Conservation (phyloP, 2,888 invertebrate genomes). For the Epinotia bilunana region DNA sequence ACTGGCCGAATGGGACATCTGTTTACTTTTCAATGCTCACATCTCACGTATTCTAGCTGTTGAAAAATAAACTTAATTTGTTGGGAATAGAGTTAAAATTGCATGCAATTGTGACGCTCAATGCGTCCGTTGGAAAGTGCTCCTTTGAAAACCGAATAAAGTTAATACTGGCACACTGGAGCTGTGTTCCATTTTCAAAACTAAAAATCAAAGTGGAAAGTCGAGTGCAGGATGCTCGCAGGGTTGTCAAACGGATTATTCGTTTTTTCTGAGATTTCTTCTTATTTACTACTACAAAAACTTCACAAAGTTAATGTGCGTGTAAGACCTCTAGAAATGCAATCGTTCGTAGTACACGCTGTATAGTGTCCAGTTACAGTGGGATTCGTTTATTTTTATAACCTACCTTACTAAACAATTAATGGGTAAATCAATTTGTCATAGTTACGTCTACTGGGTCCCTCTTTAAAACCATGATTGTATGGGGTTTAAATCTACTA, state of each 20-base stretch:
- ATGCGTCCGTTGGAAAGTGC: not conserved
- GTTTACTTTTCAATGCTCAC: not conserved
- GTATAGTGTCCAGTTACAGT: too few species aligned
- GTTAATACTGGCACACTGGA: conserved; percentile 45
- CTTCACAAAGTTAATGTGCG: too few species aligned
- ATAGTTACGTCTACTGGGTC: too few species aligned
- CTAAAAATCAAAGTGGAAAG: conserved; percentile 47
- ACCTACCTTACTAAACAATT: too few species aligned
- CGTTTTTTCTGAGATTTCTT: not conserved
- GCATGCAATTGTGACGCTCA: not conserved
- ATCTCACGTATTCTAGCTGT: not conserved
- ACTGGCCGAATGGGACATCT: not conserved
- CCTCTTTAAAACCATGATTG: too few species aligned
- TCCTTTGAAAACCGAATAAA: conserved; percentile 46
- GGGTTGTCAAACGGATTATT: conserved; percentile 20
- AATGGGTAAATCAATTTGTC: too few species aligned
- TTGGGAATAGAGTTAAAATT: not conserved
- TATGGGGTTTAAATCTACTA: too few species aligned
- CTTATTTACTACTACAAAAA: too few species aligned
- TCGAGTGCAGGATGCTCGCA: conserved; percentile 24
- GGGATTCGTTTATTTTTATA: too few species aligned
- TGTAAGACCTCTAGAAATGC: too few species aligned
- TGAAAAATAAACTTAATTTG: not conserved
- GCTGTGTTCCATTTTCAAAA: conserved; percentile 54
- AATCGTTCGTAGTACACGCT: too few species aligned